Percentiles rank a stretch among this genome's conserved stretches.
phyloP scores from a whole-genome alignment of 2,113 vertebrate species.

The Thalassoma bifasciatum region DNA sequence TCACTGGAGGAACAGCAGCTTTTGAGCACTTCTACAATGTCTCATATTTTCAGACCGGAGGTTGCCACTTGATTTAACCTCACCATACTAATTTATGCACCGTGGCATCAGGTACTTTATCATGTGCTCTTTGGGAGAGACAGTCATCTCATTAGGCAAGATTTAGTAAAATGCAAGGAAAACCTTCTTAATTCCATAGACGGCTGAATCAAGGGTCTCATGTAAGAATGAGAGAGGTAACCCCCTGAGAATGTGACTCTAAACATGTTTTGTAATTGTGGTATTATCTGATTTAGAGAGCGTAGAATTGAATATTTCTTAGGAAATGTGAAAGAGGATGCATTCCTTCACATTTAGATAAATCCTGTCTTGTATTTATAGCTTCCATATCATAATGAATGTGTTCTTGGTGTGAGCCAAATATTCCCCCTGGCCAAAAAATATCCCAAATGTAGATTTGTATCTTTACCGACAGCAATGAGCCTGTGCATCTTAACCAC shows the following conservation, averaged over 20 bases:
- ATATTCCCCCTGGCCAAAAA: conserved; percentile 16
- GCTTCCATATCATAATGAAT: conserved; percentile 2
- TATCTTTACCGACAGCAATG: conserved; percentile 60
- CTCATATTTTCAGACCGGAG: too few relatives aligned
- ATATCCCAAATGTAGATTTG: conserved; percentile 21
- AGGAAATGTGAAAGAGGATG: conserved; percentile 14
- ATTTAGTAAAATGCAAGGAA: conserved; percentile 99
- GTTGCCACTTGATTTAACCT: conserved; percentile 99
- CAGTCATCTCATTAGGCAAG: conserved; percentile 99
- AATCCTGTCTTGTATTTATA: conserved; percentile 22
- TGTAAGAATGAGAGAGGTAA: conserved; percentile 81
- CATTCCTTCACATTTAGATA: conserved; percentile 11
- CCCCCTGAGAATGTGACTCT: too few relatives aligned
- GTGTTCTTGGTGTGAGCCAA: not conserved
- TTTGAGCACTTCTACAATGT: too few relatives aligned
- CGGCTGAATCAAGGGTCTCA: conserved; percentile 96
- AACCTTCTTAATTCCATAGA: conserved; percentile 98
- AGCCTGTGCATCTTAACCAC: conserved; percentile 50
- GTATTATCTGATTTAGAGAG: not conserved
- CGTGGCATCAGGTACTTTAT: conserved; percentile 94
- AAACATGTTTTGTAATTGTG: not conserved
- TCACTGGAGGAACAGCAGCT: too few relatives aligned
- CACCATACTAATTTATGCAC: conserved; percentile 99
- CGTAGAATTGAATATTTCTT: not conserved
- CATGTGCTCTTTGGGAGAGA: conserved; percentile 98